Percentiles rank a stretch among this genome's conserved stretches.
These are phyloP conservation scores for Anolis sagrei DNA, from an alignment of 2,113 vertebrate genomes.

Conservation along the genomic window DNA sequence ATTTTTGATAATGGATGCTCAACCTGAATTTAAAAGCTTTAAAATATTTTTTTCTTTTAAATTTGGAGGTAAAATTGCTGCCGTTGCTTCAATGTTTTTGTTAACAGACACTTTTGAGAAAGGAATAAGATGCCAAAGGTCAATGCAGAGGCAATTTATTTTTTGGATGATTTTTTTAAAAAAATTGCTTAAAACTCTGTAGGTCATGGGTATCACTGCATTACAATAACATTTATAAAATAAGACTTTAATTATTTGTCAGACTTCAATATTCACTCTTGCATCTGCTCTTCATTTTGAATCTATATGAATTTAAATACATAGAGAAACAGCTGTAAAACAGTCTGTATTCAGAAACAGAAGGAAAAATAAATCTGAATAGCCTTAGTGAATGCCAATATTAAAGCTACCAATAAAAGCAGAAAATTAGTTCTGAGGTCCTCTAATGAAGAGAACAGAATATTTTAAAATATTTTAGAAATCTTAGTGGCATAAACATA, in stretches of 20 bases:
- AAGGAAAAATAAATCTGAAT: background rate
- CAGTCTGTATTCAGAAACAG: background rate
- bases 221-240: slow-evolving; percentile 25
- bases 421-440: slow-evolving; percentile 38
- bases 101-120: slow-evolving; percentile 10
- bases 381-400: background rate
- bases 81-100: background rate
- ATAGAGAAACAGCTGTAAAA: slow-evolving; percentile 38
- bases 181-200: slow-evolving; percentile 23
- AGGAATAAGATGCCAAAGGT: background rate
- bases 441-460: slow-evolving; percentile 45
- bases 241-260: slow-evolving; percentile 40
- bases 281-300: slow-evolving; percentile 28
- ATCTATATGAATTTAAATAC: slow-evolving; percentile 11
- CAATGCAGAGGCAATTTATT: slow-evolving; percentile 21
- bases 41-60: background rate
- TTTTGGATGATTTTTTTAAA: slow-evolving; percentile 16
- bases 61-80: background rate
- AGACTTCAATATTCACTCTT: slow-evolving; percentile 27
- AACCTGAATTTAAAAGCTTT: background rate
- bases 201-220: background rate
- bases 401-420: slow-evolving; percentile 27
- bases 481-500: slow-evolving; percentile 1
- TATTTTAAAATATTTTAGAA: slow-evolving; percentile 37
- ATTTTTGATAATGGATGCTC: no score